Percentiles rank a stretch among this genome's conserved stretches.
These are phyloP conservation scores for Germaria angustata DNA, from an alignment of 2,888 invertebrate genomes.

Conservation along the genomic window DNA sequence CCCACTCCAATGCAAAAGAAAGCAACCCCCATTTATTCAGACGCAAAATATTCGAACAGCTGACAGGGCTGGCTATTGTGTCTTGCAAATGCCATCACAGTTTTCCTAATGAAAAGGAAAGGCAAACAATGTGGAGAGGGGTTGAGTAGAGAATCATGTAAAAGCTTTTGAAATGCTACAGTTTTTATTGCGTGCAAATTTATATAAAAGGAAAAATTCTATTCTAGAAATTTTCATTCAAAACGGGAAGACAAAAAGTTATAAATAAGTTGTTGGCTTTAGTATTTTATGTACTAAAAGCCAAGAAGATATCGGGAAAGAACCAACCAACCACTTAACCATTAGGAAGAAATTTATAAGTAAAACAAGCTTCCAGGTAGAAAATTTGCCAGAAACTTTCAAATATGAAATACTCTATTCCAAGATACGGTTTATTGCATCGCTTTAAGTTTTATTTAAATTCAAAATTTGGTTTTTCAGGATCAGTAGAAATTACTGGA, in stretches of 20 bases:
- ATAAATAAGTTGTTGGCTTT: neutral
- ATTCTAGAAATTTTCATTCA: neutral
- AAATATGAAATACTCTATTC: too few species aligned
- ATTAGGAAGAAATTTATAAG: neutral
- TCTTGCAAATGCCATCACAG: conserved; percentile 50
- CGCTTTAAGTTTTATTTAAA: too few species aligned
- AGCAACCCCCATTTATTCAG: conserved; percentile 17
- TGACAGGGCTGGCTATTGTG: conserved; percentile 7
- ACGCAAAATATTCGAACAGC: conserved; percentile 45
- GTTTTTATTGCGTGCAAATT: neutral
- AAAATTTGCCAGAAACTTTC: neutral
- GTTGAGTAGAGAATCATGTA: neutral
- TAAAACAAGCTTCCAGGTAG: neutral
- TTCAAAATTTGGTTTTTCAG: too few species aligned
- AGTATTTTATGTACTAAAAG: conserved; percentile 4
- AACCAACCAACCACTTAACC: neutral
- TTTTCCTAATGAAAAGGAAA: conserved; percentile 17
- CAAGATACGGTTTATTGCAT: too few species aligned
- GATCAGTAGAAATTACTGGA: too few species aligned
- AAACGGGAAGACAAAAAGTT: conserved; percentile 45
- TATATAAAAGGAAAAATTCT: neutral
- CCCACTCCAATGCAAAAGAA: neutral
- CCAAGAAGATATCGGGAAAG: neutral
- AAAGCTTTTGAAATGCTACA: neutral
- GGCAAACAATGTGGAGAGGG: neutral